phyloP scores from a whole-genome alignment of 1,140 invertebrate species.

The Cydia fagiglandana region DNA sequence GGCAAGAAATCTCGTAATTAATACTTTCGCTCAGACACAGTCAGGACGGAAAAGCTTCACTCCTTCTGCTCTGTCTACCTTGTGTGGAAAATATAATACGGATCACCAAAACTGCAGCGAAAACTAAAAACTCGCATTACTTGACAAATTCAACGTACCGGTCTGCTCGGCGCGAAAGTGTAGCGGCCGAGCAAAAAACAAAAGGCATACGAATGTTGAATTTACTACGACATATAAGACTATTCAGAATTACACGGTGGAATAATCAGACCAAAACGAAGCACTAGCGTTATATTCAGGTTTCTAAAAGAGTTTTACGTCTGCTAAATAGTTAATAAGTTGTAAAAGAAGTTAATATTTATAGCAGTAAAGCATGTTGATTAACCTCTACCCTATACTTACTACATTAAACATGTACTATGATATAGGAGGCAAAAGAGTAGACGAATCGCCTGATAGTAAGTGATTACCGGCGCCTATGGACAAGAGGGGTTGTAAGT shows the following conservation, averaged over 20 bases:
- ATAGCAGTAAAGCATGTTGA: too few relatives aligned
- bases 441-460: too few relatives aligned
- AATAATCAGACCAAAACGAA: slow-evolving; percentile 24
- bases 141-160: background rate
- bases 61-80: too few relatives aligned
- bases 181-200: background rate
- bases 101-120: background rate
- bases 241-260: background rate
- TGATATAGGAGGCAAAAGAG: too few relatives aligned
- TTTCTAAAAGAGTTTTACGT: slow-evolving; percentile 18
- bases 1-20: too few relatives aligned
- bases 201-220: background rate
- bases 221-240: background rate
- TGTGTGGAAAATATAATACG: background rate
- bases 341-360: background rate
- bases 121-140: background rate
- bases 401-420: too few relatives aligned
- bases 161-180: slow-evolving; percentile 2
- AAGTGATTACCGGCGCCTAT: too few relatives aligned
- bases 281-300: background rate
- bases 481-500: too few relatives aligned
- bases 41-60: too few relatives aligned
- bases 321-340: slow-evolving; percentile 3
- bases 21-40: too few relatives aligned
- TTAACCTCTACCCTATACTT: too few relatives aligned